phyloP scores from a whole-genome alignment of 1,140 invertebrate genomes.

The Oreohelix idahoensis region DNA sequence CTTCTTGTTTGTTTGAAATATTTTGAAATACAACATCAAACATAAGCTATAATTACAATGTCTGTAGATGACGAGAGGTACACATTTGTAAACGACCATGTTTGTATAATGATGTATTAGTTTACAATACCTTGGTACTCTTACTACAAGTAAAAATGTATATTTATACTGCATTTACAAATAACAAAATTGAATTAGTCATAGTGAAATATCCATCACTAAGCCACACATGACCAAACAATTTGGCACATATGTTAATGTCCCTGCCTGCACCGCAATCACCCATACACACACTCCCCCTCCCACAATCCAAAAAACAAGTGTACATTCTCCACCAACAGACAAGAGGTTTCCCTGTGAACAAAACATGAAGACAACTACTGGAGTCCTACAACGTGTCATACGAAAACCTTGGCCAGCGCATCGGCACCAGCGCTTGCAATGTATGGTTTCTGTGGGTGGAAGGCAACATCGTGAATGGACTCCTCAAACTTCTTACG shows the following conservation, averaged over 20 bases:
- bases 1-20: no score
- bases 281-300: no score
- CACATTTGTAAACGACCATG: background rate
- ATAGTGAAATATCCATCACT: background rate
- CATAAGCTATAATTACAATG: background rate
- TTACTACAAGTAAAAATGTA: background rate
- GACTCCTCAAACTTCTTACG: slow-evolving; percentile 99
- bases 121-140: background rate
- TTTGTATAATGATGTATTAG: background rate
- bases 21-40: background rate
- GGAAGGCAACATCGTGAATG: slow-evolving; percentile 99
- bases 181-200: background rate
- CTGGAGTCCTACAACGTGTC: slow-evolving; percentile 45
- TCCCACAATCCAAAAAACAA: background rate
- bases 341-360: background rate
- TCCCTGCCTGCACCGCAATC: no score
- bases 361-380: background rate
- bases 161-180: background rate
- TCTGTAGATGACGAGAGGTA: background rate
- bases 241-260: background rate
- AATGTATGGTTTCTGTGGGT: slow-evolving; percentile 97
- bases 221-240: background rate
- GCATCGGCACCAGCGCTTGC: slow-evolving; percentile 98
- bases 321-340: background rate
- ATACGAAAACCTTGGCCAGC: slow-evolving; percentile 94